Base-by-base conservation (phyloP, 1,140 invertebrate species). In the Pogonus chalceus region DNA sequence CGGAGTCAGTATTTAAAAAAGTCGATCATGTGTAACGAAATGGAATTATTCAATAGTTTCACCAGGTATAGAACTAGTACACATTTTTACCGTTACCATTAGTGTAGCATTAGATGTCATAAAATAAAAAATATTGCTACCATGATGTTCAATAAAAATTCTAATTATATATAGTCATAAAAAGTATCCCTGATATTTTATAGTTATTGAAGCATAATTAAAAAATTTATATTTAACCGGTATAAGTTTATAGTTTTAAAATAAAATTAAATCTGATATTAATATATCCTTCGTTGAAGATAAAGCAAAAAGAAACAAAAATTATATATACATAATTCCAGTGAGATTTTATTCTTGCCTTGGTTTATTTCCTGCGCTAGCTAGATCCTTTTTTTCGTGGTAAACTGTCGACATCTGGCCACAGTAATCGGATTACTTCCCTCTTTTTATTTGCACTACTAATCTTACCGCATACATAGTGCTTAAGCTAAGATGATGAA, bases 1-100 rank as follows among this genome's bases (percentile, higher is more conserved):
- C 26, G 7, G 37, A 43, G 18, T 43, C 9, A 18, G 37, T 43
- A 43, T 43, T 43, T 43, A 43, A 43, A 43, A 43, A 43, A 43
- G 18, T 43, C 37, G 18, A 43, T 43, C 37, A 43, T 12, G 37
- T 18, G 37, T 12, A 12, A 43, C 37, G 9, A 43, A 43, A 12
- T 43, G 37, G 18, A 12, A 43, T 43, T 43, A 43, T 43, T 43
- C 37, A 43, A 43, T 43, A 43, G 37, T 18, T 43, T 18, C 18
- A 31, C 26, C 14, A 43, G 37, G 37, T 43, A 43, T 43, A 43
- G 37, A n/a, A 43, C 18, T 43, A 10, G 37, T 43, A 12, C 37
- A n/a, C n/a, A n/a, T n/a, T n/a, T n/a, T n/a, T n/a, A n/a, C n/a
- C n/a, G n/a, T n/a, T n/a, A n/a, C n/a, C n/a, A n/a, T n/a, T n/a